Base-by-base conservation (phyloP, 2,888 invertebrate genomes). In the Leptothorax acervorum region DNA sequence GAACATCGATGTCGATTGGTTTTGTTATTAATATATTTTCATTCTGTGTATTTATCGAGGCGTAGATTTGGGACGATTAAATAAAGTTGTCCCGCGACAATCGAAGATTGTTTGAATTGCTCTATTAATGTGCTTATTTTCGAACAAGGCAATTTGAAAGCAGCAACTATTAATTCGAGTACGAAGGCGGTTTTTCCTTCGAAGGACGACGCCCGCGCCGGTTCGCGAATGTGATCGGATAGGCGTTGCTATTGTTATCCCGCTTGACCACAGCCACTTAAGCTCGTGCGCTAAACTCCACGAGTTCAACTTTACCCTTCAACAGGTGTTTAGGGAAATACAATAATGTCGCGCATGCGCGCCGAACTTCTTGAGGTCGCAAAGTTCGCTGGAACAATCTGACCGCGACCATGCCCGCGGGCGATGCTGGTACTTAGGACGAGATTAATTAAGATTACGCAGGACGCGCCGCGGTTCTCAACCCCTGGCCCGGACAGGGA, bases 271-370 rank as follows among this genome's bases (percentile, higher is more conserved):
- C 93, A 93, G 93, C 93, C 92, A 94, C 93, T 94, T 93, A 94
- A 68, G 92, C 92, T 71, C 92, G 90, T 92, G 89, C 91, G 89
- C 91, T 92, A 91, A 93, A 92, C 91, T 91, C 91, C 93, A 92
- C 93, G 92, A 94, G 93, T 93, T 93, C 92, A 92, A 93, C 92
- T 94, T 93, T 90, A 91, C 92, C 93, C 94, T 94, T 94, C 95
- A 95, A 95, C 95, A 95, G 95, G 95, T 95, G 95, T 94, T 94
- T 93, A 93, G 93, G 94, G 93, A 95, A 95, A 94, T 95, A 95
- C 95, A 94, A 95, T 95, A 95, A 94, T 93, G 93, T 93, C 90
- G 93, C 95, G 95, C 94, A 93, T 90, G 95, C 95, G 95, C 93
- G 84, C 83, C 85, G 62, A 92, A 93, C 92, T 93, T 93, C 92